phyloP scores from a whole-genome alignment of 2,888 invertebrate species.

The Mesorhabditis belari region DNA sequence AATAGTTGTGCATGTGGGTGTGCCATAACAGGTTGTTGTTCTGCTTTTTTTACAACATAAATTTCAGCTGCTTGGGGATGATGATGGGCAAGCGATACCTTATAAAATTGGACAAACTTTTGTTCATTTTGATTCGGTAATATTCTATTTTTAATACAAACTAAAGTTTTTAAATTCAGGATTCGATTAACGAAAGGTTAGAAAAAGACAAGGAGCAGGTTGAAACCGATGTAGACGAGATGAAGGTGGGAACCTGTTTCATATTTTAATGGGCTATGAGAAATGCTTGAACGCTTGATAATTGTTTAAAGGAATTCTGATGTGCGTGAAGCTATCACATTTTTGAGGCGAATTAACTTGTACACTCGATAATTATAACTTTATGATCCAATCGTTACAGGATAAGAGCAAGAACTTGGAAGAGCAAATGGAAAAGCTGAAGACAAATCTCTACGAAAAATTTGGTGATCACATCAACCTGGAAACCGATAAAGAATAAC shows the following conservation, averaged over 20 bases:
- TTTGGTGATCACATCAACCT: slow-evolving; percentile 95
- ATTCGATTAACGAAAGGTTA: slow-evolving; percentile 16
- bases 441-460: slow-evolving; percentile 85
- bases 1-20: no score
- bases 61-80: slow-evolving; percentile 65
- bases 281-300: background rate
- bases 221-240: slow-evolving; percentile 10
- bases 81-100: slow-evolving; percentile 54
- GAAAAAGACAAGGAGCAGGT: slow-evolving; percentile 19
- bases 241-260: slow-evolving; percentile 7
- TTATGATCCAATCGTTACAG: slow-evolving; percentile 43
- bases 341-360: no score
- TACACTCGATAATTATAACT: no score
- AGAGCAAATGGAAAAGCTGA: slow-evolving; percentile 75
- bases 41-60: no score
- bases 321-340: no score
- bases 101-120: slow-evolving; percentile 52
- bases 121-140: slow-evolving; percentile 31
- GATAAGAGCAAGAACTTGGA: slow-evolving; percentile 71
- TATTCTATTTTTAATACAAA: background rate
- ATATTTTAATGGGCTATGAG: background rate
- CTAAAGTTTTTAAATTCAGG: slow-evolving; percentile 57
- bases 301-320: no score
- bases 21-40: no score
- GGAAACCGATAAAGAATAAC: slow-evolving; percentile 80